Evolutionary conservation across 2,113 vertebrate genomes (phyloP).

Genomic region (Sceloporus tristichus): DNA sequence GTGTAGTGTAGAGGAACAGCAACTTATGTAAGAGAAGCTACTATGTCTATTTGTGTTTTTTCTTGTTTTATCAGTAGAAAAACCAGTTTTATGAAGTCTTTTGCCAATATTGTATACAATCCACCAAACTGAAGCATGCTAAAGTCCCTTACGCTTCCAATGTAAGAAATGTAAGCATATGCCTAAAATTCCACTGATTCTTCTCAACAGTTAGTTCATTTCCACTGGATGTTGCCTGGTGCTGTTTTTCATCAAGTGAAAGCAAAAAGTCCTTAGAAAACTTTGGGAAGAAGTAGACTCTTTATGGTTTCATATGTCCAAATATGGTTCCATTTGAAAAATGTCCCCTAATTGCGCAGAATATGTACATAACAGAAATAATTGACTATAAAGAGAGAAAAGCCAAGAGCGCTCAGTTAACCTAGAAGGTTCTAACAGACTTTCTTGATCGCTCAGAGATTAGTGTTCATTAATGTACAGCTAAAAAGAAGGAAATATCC

Average conservation of each 20-base stretch:
- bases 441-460: constrained; percentile 60
- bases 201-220: not conserved
- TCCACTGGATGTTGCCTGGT: not conserved
- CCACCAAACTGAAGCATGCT: not conserved
- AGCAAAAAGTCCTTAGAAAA: constrained; percentile 27
- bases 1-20: not conserved
- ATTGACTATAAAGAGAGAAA: constrained; percentile 40
- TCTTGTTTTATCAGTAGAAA: not conserved
- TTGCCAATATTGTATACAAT: not conserved
- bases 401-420: constrained; percentile 51
- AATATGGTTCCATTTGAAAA: not conserved
- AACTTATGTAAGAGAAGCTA: not conserved
- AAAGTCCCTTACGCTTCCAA: not conserved
- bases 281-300: constrained; percentile 34
- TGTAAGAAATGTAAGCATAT: not conserved
- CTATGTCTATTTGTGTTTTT: not conserved
- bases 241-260: not conserved
- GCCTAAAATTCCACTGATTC: not conserved
- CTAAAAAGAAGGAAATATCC: constrained; percentile 2
- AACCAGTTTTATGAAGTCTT: not conserved
- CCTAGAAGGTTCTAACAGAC: constrained; percentile 43
- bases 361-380: constrained; percentile 52
- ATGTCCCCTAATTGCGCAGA: constrained; percentile 33
- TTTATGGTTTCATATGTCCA: not conserved
- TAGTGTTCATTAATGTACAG: not conserved